Evolutionary conservation across 2,888 invertebrate genomes (phyloP).

Genomic region (Poecilus cupreus): DNA sequence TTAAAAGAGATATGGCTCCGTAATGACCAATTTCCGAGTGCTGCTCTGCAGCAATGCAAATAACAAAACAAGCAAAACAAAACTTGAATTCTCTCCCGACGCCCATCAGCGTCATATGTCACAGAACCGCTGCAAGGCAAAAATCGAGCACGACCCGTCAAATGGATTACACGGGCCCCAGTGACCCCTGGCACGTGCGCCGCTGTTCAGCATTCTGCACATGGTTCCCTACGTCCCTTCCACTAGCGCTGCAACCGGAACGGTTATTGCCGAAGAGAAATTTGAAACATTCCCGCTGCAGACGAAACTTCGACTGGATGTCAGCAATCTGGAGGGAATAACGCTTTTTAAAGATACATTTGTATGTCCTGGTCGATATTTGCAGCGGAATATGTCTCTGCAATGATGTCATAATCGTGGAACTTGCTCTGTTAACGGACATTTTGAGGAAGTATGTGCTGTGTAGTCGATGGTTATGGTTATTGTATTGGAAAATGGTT

Average conservation of each 20-base stretch:
- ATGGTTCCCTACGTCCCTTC: neutral
- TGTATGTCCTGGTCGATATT: constrained; percentile 23
- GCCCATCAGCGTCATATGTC: constrained; percentile 27
- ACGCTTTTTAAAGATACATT: constrained; percentile 37
- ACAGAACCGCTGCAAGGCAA: constrained; percentile 1
- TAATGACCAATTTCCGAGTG: neutral
- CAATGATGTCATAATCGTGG: neutral
- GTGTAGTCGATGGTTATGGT: neutral
- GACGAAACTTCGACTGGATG: constrained; percentile 20
- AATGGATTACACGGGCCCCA: constrained; percentile 35
- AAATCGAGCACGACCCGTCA: constrained; percentile 29
- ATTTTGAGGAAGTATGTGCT: neutral
- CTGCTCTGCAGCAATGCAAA: neutral
- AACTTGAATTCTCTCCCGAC: neutral
- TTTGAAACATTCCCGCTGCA: constrained; percentile 19
- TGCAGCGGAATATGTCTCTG: neutral
- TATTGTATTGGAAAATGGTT: constrained; percentile 22
- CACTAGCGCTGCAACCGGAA: neutral
- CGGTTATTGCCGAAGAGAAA: constrained; percentile 24
- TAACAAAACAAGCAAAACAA: constrained; percentile 3
- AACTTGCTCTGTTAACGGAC: constrained; percentile 13
- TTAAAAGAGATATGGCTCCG: too few species aligned
- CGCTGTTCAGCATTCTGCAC: constrained; percentile 20
- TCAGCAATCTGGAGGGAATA: constrained; percentile 28
- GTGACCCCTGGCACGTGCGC: constrained; percentile 25